Evolutionary conservation across 2,797 vertebrate genomes (phyloP).

Genomic region (Sebastes kiyomatsui): DNA sequence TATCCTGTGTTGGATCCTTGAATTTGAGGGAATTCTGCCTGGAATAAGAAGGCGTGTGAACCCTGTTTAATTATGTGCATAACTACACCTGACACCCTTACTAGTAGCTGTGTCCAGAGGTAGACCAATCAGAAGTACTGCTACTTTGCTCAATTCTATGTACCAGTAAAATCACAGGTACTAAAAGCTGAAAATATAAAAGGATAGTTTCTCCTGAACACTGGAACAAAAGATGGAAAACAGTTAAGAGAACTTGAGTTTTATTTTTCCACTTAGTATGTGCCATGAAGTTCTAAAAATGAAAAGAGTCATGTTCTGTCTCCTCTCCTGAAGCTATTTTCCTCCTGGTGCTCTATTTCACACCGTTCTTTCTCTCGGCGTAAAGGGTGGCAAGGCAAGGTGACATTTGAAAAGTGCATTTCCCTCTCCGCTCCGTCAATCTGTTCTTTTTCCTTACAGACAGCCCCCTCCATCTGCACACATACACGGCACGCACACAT

Average conservation of each 20-base stretch:
- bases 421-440: conserved; percentile 68
- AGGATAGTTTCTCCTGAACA: background rate
- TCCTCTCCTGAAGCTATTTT: conserved; percentile 30
- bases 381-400: conserved; percentile 68
- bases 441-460: conserved; percentile 62
- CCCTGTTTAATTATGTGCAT: background rate
- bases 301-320: conserved; percentile 19
- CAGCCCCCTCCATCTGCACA: conserved; percentile 56
- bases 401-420: conserved; percentile 83
- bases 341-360: conserved; percentile 41
- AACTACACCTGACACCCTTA: background rate
- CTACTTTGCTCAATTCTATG: background rate
- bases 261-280: background rate
- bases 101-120: background rate
- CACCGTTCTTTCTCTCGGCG: conserved; percentile 33
- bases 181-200: background rate
- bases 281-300: conserved; percentile 29
- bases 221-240: background rate
- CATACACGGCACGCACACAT: background rate
- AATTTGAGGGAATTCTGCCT: background rate
- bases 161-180: background rate
- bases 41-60: no score
- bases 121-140: background rate
- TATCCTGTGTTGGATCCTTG: background rate
- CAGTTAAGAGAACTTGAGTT: background rate